These are phyloP conservation scores for Diacarnus erythraeanus DNA, from an alignment of 37 sponge, comb jelly and placozoan genomes.

Conservation along the genomic window DNA sequence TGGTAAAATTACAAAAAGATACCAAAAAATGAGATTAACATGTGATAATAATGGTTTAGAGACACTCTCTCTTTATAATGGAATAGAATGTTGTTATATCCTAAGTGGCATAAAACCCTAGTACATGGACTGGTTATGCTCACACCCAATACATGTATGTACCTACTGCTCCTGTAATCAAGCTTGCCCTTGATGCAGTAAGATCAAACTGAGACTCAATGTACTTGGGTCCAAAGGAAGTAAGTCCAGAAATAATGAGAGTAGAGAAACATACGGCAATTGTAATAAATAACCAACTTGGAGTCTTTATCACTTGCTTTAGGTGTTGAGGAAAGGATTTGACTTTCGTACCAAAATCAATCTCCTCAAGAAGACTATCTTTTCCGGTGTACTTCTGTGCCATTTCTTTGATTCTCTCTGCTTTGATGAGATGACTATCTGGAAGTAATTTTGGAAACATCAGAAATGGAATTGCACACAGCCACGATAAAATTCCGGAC, in stretches of 20 bases:
- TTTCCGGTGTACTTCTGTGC: constrained; percentile 32
- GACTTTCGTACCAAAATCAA: constrained; percentile 1
- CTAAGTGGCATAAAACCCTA: no score
- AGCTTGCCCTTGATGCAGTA: constrained; percentile 44
- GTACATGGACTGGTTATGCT: no score
- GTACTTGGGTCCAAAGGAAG: constrained; percentile 74
- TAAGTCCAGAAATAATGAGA: constrained; percentile 54
- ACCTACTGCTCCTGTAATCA: constrained; percentile 55
- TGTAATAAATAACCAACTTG: constrained; percentile 61
- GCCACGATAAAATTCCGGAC: constrained; percentile 35
- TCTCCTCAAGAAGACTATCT: background rate
- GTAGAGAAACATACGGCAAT: constrained; percentile 24
- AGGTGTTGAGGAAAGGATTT: constrained; percentile 53
- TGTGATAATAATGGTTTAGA: no score
- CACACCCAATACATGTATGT: no score
- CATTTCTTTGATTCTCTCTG: constrained; percentile 55
- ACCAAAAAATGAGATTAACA: no score
- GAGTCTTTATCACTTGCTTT: constrained; percentile 36
- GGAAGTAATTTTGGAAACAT: constrained; percentile 68
- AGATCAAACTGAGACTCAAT: constrained; percentile 76
- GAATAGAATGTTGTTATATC: no score
- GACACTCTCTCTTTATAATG: no score
- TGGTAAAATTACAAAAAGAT: no score
- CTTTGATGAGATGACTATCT: constrained; percentile 23
- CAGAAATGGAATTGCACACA: constrained; percentile 66